Evolutionary conservation across 1,140 invertebrate genomes (phyloP).

Genomic region (Coptotermes formosanus): DNA sequence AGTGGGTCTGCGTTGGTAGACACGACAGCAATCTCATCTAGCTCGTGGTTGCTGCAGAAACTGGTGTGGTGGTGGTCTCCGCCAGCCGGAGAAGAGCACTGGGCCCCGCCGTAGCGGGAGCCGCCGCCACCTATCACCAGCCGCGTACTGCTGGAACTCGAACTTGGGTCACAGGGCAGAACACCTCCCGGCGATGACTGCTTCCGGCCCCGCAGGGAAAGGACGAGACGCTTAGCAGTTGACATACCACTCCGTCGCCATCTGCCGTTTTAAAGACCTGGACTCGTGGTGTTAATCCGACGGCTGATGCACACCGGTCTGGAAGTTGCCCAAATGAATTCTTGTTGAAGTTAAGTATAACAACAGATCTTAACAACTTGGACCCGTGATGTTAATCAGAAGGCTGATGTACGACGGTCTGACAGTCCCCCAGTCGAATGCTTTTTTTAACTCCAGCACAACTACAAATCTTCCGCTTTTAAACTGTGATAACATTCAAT

Average conservation of each 20-base stretch:
- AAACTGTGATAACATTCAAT: too few species aligned
- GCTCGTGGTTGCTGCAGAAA: constrained; percentile 57
- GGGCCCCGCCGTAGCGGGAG: neutral
- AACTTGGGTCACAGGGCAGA: neutral
- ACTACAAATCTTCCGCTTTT: too few species aligned
- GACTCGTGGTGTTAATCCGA: too few species aligned
- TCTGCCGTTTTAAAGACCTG: too few species aligned
- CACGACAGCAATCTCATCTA: constrained; percentile 76
- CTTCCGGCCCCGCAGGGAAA: constrained; percentile 3
- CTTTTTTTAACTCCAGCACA: too few species aligned
- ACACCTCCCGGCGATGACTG: neutral
- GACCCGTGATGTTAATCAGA: too few species aligned
- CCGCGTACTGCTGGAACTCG: neutral
- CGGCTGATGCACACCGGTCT: too few species aligned
- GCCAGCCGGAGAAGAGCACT: constrained; percentile 47
- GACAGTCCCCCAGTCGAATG: too few species aligned
- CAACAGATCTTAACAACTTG: too few species aligned
- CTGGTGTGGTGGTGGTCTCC: constrained; percentile 51
- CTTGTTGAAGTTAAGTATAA: too few species aligned
- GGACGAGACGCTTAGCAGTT: neutral
- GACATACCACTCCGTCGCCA: neutral
- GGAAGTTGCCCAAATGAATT: too few species aligned
- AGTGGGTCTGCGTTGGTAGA: constrained; percentile 55
- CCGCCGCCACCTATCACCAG: constrained; percentile 4
- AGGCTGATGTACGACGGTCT: too few species aligned